Conservation (phyloP, 2,113 vertebrate genomes). For the Ascaphus truei region DNA sequence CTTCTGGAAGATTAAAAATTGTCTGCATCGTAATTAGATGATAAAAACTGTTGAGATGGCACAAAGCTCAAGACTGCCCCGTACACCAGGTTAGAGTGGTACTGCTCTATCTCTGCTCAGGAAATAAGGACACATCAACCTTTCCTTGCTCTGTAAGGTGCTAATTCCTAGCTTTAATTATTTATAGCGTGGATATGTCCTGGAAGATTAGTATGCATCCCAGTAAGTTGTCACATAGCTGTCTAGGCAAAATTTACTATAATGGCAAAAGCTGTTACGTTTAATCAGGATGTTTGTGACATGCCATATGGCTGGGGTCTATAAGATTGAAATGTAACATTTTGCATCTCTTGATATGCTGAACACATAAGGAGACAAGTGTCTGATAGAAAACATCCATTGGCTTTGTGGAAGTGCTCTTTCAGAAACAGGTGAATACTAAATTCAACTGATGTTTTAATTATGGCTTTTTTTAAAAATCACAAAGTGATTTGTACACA, state of each 20-base stretch:
- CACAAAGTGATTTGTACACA: too few species aligned
- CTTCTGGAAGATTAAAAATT: conserved; percentile 40
- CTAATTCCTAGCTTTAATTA: conserved; percentile 64
- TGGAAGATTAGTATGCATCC: conserved; percentile 47
- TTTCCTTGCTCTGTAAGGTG: conserved; percentile 48
- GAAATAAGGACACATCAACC: conserved; percentile 54
- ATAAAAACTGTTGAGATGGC: conserved; percentile 55
- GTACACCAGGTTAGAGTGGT: conserved; percentile 38
- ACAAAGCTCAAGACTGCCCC: conserved; percentile 48
- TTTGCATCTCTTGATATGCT: conserved; percentile 3
- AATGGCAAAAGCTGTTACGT: conserved; percentile 32
- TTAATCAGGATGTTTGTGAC: conserved; percentile 12
- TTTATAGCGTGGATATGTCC: conserved; percentile 50
- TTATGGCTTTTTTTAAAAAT: too few species aligned
- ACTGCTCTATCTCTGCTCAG: conserved; percentile 41
- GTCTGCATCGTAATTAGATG: conserved; percentile 39
- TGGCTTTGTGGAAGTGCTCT: too few species aligned
- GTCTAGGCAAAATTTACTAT: conserved; percentile 49
- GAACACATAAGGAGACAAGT: too few species aligned
- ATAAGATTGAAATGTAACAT: conserved; percentile 18
- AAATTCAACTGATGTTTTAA: too few species aligned
- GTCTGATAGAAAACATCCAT: too few species aligned
- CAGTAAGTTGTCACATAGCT: conserved; percentile 42
- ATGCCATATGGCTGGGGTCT: conserved; percentile 44
- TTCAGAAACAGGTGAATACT: too few species aligned